Evolutionary conservation across 2,888 invertebrate species (phyloP).

Genomic region (Caenorhabditis sp.): DNA sequence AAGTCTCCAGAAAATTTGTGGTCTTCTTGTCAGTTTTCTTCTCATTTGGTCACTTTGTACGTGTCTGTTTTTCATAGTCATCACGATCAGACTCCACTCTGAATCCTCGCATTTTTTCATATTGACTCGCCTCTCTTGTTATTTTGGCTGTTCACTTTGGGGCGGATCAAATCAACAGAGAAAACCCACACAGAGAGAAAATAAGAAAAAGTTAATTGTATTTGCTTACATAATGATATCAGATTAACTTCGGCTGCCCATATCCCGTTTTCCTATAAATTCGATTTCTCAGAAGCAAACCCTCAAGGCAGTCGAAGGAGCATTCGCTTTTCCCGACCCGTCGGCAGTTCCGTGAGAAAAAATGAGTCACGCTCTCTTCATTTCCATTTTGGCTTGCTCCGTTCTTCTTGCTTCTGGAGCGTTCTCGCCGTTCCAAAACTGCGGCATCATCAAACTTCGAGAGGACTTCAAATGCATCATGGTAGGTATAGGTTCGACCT

Average conservation of each 20-base stretch:
- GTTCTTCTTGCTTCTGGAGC: not conserved
- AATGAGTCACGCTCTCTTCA: not conserved
- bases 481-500: not conserved
- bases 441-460: not conserved
- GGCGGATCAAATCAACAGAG: constrained; percentile 13
- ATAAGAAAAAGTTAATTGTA: not conserved
- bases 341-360: not conserved
- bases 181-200: not conserved
- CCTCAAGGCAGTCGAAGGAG: not conserved
- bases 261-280: not conserved
- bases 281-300: not conserved
- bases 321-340: not conserved
- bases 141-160: not conserved
- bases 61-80: not conserved
- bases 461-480: constrained; percentile 3
- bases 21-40: no score
- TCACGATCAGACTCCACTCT: not conserved
- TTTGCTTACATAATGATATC: constrained; percentile 8
- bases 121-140: not conserved
- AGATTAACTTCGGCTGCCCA: not conserved
- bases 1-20: no score
- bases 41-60: not conserved
- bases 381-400: not conserved
- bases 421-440: not conserved
- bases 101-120: not conserved